phyloP scores from a whole-genome alignment of 2,797 vertebrate species.

The Danio aesculapii region DNA sequence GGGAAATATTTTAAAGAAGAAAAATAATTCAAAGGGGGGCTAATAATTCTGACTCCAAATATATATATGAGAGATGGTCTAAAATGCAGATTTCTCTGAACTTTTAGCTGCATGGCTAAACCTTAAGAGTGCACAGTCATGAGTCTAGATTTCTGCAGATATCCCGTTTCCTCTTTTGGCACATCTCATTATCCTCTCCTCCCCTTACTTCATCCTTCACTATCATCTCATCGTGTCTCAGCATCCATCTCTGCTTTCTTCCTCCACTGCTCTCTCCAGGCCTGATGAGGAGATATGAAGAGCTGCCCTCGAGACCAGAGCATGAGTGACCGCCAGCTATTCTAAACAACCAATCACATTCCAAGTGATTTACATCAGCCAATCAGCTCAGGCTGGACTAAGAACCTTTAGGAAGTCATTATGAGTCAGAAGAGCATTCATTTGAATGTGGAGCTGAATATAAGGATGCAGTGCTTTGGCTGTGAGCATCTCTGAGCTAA shows the following conservation, averaged over 20 bases:
- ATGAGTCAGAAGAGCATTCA: slow-evolving; percentile 15
- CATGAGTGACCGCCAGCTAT: slow-evolving; percentile 35
- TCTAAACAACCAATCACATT: slow-evolving; percentile 36
- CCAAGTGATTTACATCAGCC: slow-evolving; percentile 22
- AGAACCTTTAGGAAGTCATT: slow-evolving; percentile 8
- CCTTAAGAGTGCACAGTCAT: background rate
- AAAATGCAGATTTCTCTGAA: background rate
- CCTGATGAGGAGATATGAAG: slow-evolving; percentile 22
- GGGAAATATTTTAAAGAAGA: too few relatives aligned
- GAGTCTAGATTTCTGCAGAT: slow-evolving; percentile 28
- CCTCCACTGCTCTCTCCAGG: slow-evolving; percentile 24
- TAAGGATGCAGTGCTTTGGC: background rate
- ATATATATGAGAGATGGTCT: background rate
- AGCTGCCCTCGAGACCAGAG: background rate
- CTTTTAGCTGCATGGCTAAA: background rate
- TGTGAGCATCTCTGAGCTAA: background rate
- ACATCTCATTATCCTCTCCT: slow-evolving; percentile 35
- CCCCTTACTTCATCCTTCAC: slow-evolving; percentile 37
- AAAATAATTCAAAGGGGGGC: too few relatives aligned
- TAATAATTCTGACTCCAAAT: too few relatives aligned
- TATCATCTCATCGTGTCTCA: slow-evolving; percentile 49
- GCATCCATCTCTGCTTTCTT: slow-evolving; percentile 44
- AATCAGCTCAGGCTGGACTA: slow-evolving; percentile 20
- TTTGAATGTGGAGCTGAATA: background rate
- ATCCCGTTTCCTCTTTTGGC: slow-evolving; percentile 22